phyloP scores from a whole-genome alignment of 1,140 invertebrate genomes.

The Drosophila dunni region DNA sequence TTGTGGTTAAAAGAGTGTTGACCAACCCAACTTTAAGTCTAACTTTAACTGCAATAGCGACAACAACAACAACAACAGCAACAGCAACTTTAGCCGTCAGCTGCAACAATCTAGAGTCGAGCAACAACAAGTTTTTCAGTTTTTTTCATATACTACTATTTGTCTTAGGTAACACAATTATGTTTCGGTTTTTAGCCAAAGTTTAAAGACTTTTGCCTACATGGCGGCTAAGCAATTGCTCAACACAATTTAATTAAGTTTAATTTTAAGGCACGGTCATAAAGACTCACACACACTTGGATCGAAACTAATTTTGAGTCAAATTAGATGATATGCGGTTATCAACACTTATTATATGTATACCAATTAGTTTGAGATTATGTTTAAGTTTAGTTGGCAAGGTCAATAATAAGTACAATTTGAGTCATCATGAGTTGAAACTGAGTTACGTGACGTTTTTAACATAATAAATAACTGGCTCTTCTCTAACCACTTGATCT shows the following conservation, averaged over 20 bases:
- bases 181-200: slow-evolving; percentile 50
- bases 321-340: not conserved
- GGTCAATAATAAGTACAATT: not conserved
- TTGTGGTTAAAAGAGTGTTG: slow-evolving; percentile 13
- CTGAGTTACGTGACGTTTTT: slow-evolving; percentile 2
- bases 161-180: slow-evolving; percentile 65
- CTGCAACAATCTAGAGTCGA: slow-evolving; percentile 27
- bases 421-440: not conserved
- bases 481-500: not conserved
- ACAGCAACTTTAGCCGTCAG: slow-evolving; percentile 33
- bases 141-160: slow-evolving; percentile 23
- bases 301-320: slow-evolving; percentile 10
- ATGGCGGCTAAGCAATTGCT: slow-evolving; percentile 43
- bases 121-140: slow-evolving; percentile 17
- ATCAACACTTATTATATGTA: not conserved
- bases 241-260: slow-evolving; percentile 54
- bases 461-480: not conserved
- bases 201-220: slow-evolving; percentile 30
- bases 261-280: slow-evolving; percentile 23
- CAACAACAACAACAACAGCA: not conserved
- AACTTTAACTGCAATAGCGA: slow-evolving; percentile 8
- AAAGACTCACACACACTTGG: not conserved
- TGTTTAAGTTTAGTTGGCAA: not conserved
- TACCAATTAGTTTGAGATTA: not conserved
- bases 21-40: slow-evolving; percentile 32